Conservation (phyloP, 2,113 vertebrate species). For the Erpornis zantholeuca region DNA sequence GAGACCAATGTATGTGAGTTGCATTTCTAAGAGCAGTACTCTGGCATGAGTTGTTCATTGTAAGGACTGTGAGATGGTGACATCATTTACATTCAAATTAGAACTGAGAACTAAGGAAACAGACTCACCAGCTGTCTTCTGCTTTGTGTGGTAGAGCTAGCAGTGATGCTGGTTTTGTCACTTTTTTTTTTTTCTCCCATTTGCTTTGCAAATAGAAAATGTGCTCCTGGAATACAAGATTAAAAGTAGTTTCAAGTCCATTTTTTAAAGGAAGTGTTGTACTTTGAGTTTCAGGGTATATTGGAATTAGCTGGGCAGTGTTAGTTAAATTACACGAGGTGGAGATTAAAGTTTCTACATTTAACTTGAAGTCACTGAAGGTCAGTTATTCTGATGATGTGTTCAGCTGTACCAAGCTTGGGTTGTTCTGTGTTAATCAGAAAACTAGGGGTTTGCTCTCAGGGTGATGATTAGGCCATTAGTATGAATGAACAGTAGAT, state of each 20-base stretch:
- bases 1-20: rapidly evolving
- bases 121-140: neutral
- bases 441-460: neutral
- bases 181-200: neutral
- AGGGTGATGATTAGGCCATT: neutral
- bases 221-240: neutral
- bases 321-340: neutral
- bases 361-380: rapidly evolving
- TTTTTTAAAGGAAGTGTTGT: neutral
- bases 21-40: neutral
- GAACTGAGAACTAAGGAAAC: neutral
- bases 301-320: neutral
- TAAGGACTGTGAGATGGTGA: neutral
- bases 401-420: neutral
- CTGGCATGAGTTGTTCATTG: neutral
- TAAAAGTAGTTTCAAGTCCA: neutral
- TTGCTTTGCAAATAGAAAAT: neutral
- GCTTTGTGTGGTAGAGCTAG: neutral
- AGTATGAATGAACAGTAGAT: neutral
- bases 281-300: neutral
- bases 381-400: neutral
- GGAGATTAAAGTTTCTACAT: neutral
- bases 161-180: neutral
- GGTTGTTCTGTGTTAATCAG: neutral
- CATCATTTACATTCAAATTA: neutral